Conservation (phyloP, 2,888 invertebrate species). For the Ichneumoninae sp. region DNA sequence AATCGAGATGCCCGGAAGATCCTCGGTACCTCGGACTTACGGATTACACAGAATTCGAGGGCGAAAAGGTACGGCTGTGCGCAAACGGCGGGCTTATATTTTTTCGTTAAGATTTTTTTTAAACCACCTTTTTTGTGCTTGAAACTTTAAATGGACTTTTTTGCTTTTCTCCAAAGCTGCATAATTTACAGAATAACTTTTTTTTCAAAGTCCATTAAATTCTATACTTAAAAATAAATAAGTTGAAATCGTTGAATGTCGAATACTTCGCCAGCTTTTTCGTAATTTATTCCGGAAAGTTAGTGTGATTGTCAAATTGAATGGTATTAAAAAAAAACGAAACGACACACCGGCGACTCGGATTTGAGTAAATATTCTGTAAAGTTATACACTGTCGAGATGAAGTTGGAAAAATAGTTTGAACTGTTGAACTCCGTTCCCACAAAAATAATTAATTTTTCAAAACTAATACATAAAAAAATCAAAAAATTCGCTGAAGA, state of each 20-base stretch:
- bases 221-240: neutral
- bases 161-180: neutral
- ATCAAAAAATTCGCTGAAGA: neutral
- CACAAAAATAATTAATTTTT: neutral
- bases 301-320: neutral
- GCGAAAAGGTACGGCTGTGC: neutral
- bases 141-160: neutral
- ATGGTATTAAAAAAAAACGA: neutral
- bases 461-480: neutral
- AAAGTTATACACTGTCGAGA: neutral
- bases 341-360: neutral
- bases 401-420: neutral
- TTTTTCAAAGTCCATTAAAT: neutral
- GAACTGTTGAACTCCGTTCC: neutral
- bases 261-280: neutral
- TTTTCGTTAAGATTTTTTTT: neutral
- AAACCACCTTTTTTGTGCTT: neutral
- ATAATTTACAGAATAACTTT: neutral
- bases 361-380: neutral
- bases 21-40: neutral
- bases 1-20: neutral
- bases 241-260: neutral
- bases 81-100: neutral
- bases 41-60: neutral
- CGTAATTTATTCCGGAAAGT: neutral